Conservation (phyloP, 2,113 vertebrate species). For the western clawed frog (Xenopus tropicalis) region UCB_Xtro_10.0 CM004444.2:96945001-96945500, state of each 20-base stretch:
- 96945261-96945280: constrained; percentile 16
- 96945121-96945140: background rate
- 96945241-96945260: background rate
- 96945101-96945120: background rate
- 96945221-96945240: background rate
- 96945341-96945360: background rate
- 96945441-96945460: background rate
- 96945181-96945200: constrained; percentile 1
- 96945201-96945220: constrained; percentile 3
- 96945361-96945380: background rate
- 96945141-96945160: constrained; percentile 4
- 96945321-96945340: background rate
- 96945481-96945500: no score
- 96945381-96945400: background rate
- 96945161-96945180: background rate
- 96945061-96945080: constrained; percentile 1
- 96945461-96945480: no score
- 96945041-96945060: constrained; percentile 24
- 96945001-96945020: background rate
- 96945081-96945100: background rate
- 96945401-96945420: background rate
- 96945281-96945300: constrained; percentile 10
- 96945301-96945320: background rate
- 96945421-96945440: background rate
- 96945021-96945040: constrained; percentile 14